Base-by-base conservation (phyloP, 2,888 invertebrate species). In the Tubiluchus corallicola region DNA sequence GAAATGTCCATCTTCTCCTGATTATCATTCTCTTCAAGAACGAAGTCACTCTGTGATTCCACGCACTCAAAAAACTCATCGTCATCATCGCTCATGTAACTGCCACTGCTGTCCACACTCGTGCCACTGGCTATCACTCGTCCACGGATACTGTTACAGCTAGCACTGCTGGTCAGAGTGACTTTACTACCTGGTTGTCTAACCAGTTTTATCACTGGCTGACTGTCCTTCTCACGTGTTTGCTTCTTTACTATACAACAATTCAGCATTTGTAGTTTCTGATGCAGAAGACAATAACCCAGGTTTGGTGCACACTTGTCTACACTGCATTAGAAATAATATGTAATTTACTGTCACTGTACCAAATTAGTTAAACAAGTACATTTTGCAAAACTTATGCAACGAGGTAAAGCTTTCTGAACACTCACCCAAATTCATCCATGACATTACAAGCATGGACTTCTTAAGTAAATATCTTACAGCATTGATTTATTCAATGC, bases 271-370 rank as follows among this genome's bases (percentile, higher is more conserved):
- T 88, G 90, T 38, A 98, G 71, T 62, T 96, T 96, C 66, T 98
- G 92, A 65, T 94, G 82, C 13, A 98, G 70, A 38, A 94, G 70
- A 61, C 90, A 88, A 4, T 83, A 81, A 47, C 83, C 76, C 38
- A 82, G 76, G 63, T 90, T 87, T 1, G 92, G 92, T 52, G 75
- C 72, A 9, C 84, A 85, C 40, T 73, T 66, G n/a, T 77, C 72
- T 47, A 88, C 44, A 15, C 59, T 60, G 50, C 19, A 54, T 53
- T 21, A 16, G 16, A 39, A 38, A 21, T 17, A 17, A n/a, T n/a
- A n/a, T n/a, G n/a, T n/a, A n/a, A n/a, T n/a, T n/a, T n/a, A n/a
- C n/a, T n/a, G n/a, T n/a, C n/a, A n/a, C n/a, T n/a, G n/a, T n/a
- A n/a, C n/a, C n/a, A n/a, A n/a, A n/a, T n/a, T n/a, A n/a, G n/a